Percentiles rank a stretch among this genome's conserved stretches.
Conservation (phyloP, 1,140 invertebrate species). For the Formica selysi region DNA sequence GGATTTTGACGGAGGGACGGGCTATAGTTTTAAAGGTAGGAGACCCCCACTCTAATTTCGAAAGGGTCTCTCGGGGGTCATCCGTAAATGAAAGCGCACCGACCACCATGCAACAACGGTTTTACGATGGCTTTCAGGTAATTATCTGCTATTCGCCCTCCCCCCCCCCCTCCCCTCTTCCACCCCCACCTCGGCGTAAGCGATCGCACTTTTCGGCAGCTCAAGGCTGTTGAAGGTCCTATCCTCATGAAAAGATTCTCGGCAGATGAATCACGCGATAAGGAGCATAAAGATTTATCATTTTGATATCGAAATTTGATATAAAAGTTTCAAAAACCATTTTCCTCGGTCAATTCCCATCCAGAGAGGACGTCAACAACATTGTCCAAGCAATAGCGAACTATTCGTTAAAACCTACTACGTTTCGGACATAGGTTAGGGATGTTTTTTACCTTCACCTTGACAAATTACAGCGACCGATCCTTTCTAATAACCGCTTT, state of each 20-base stretch:
- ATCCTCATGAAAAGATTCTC: neutral
- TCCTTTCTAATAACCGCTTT: neutral
- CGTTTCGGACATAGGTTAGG: neutral
- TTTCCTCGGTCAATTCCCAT: neutral
- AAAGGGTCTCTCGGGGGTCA: conserved; percentile 29
- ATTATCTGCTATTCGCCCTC: conserved; percentile 48
- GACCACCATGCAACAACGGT: conserved; percentile 35
- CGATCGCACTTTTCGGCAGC: neutral
- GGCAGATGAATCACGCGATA: too few relatives aligned
- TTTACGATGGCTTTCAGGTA: conserved; percentile 62
- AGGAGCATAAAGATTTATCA: too few relatives aligned
- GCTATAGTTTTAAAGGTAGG: conserved; percentile 55
- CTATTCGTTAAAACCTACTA: too few relatives aligned
- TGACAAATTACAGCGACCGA: neutral
- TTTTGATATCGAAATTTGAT: too few relatives aligned
- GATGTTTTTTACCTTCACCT: neutral
- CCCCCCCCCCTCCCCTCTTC: neutral
- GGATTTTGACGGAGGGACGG: conserved; percentile 20
- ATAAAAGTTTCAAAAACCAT: neutral
- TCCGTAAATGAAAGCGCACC: conserved; percentile 55
- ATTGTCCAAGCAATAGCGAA: too few relatives aligned
- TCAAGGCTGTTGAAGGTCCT: conserved; percentile 23
- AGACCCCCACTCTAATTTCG: conserved; percentile 27
- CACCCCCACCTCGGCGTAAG: neutral
- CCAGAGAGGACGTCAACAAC: too few relatives aligned